Base-by-base conservation (phyloP, 2,797 vertebrate genomes). In the Pogonophryne albipinna region DNA sequence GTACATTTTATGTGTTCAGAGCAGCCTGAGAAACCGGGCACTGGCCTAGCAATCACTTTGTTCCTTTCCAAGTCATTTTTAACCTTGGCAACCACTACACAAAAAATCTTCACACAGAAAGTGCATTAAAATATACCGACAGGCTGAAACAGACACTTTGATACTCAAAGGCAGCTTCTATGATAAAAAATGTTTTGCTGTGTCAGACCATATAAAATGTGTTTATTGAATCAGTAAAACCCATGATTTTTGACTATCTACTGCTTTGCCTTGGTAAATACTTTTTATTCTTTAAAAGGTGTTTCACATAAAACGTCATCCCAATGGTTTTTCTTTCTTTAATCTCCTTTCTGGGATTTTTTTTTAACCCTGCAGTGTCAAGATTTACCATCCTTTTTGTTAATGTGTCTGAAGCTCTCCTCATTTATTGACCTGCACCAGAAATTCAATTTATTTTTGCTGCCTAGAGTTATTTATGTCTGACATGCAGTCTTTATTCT, bases 11-110 rank as follows among this genome's bases (percentile, higher is more conserved):
- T 27, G 56, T 81, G 67, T 71, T 74, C 64, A 66, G 63, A 66
- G 76, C 63, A 74, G 69, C 67, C 67, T 16, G 66, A 79, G 71
- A 76, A 80, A 74, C 17, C 2, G 17, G 63, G 70, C 66, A 77
- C 67, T 89, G 87, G 88, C 84, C 80, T 66, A 67, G 55, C 74
- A 79, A 85, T 87, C 79, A 79, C 76, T 86, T 78, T 77, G 78
- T 74, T 86, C 59, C 55, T 79, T 76, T 78, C 71, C 71, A 75
- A 85, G 78, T 66, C 1, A 85, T 88, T 84, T 88, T 87, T 90
- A 67, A 88, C 76, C 69, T 81, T 79, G 65, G 87, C 80, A 88
- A 72, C 71, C 50, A 51, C 66, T 64, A 76, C 66, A 76, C 51
- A 75, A 42, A 85, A 74, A 79, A 61, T 47, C 62, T 59, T 79